These are phyloP conservation scores for Enteromius trimaculatus DNA, from an alignment of 2,797 vertebrate species.

Conservation along the genomic window DNA sequence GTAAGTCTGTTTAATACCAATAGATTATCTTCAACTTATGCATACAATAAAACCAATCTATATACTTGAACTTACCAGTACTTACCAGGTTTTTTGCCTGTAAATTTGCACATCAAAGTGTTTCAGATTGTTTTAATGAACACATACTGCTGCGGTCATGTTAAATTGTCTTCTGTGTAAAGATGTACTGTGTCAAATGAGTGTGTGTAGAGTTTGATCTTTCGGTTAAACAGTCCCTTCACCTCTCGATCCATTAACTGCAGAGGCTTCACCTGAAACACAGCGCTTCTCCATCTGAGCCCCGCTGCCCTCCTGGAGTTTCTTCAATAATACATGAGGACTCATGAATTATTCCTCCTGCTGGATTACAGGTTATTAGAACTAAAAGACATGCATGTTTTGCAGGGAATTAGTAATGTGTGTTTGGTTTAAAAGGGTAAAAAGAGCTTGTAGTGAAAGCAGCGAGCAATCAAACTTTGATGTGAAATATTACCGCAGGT, in stretches of 20 bases:
- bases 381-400: slow-evolving; percentile 51
- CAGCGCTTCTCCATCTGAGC: slow-evolving; percentile 26
- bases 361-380: slow-evolving; percentile 57
- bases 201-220: background rate
- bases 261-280: slow-evolving; percentile 66
- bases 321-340: slow-evolving; percentile 57
- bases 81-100: no score
- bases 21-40: background rate
- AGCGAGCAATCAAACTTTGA: slow-evolving; percentile 54
- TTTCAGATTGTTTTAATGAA: background rate
- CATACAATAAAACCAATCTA: background rate
- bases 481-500: slow-evolving; percentile 42
- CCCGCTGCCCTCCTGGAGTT: slow-evolving; percentile 15
- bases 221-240: background rate
- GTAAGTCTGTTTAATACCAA: no score
- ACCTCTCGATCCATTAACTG: slow-evolving; percentile 37
- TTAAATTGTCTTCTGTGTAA: background rate
- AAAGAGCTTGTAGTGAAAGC: slow-evolving; percentile 44
- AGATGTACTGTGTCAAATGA: background rate
- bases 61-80: no score
- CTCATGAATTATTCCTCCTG: slow-evolving; percentile 58
- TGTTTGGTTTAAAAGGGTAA: slow-evolving; percentile 49
- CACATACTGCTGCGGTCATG: background rate
- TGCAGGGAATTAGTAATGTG: slow-evolving; percentile 55
- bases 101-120: background rate